Conservation (phyloP, 2,797 vertebrate genomes). For the Pseudochirops corinnae region DNA sequence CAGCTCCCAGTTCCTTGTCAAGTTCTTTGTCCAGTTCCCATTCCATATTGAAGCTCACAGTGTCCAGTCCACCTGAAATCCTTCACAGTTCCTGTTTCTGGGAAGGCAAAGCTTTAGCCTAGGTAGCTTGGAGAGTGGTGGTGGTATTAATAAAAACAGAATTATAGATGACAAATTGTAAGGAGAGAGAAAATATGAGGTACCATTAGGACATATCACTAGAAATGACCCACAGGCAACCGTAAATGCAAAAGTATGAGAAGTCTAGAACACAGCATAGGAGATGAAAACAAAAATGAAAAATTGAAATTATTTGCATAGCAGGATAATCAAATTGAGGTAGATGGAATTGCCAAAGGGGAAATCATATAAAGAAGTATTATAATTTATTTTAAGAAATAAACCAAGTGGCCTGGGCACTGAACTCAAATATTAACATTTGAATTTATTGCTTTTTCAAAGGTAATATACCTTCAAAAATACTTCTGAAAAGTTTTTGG, state of each 20-base stretch:
- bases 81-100: too few species aligned
- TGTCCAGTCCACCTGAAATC: too few species aligned
- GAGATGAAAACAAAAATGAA: not conserved
- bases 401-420: not conserved
- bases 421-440: not conserved
- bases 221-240: not conserved
- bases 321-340: not conserved
- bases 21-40: too few species aligned
- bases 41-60: too few species aligned
- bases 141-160: not conserved
- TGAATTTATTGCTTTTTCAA: not conserved
- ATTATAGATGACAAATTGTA: not conserved
- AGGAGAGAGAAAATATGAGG: not conserved
- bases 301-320: not conserved
- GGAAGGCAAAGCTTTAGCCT: not conserved
- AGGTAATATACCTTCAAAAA: not conserved
- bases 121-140: not conserved
- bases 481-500: not conserved
- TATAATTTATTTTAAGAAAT: not conserved
- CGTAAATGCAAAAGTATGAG: not conserved
- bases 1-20: too few species aligned
- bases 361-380: not conserved
- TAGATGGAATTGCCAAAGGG: not conserved
- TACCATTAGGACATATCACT: not conserved
- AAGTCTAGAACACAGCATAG: not conserved